Conservation (phyloP, 2,113 vertebrate species). For the Sprattus sprattus region DNA sequence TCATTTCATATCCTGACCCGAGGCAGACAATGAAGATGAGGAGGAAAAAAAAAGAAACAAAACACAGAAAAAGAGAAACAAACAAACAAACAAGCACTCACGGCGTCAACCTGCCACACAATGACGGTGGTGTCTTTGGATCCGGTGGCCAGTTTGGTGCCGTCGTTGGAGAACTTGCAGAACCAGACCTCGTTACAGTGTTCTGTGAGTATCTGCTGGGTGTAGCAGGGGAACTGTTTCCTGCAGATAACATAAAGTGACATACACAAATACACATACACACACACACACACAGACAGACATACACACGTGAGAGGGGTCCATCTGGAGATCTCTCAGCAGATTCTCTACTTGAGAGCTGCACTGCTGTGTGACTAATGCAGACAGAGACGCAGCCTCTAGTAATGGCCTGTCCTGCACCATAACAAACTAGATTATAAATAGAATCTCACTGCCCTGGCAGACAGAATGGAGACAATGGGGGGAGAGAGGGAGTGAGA, state of each 20-base stretch:
- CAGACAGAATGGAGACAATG: not conserved
- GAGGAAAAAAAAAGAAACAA: not conserved
- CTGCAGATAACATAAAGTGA: conserved; percentile 60
- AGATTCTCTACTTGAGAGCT: not conserved
- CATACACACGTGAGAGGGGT: not conserved
- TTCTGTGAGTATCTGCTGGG: conserved; percentile 94
- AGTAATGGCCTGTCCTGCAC: not conserved
- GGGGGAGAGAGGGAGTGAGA: not conserved
- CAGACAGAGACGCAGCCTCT: not conserved
- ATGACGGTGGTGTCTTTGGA: conserved; percentile 98
- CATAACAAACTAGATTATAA: conserved; percentile 7
- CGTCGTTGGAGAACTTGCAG: conserved; percentile 97
- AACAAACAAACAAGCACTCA: conserved; percentile 65
- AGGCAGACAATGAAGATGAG: not conserved
- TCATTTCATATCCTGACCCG: not conserved
- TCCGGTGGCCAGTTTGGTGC: conserved; percentile 95
- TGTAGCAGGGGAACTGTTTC: conserved; percentile 97
- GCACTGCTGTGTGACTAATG: not conserved
- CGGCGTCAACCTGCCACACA: conserved; percentile 93
- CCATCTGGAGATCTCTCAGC: not conserved
- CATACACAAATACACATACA: conserved; percentile 14
- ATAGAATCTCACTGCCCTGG: not conserved
- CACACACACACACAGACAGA: conserved; percentile 7
- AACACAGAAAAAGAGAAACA: not conserved
- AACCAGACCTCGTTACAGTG: conserved; percentile 99